Base-by-base conservation (phyloP, 2,888 invertebrate genomes). In the Mycogona germanica region DNA sequence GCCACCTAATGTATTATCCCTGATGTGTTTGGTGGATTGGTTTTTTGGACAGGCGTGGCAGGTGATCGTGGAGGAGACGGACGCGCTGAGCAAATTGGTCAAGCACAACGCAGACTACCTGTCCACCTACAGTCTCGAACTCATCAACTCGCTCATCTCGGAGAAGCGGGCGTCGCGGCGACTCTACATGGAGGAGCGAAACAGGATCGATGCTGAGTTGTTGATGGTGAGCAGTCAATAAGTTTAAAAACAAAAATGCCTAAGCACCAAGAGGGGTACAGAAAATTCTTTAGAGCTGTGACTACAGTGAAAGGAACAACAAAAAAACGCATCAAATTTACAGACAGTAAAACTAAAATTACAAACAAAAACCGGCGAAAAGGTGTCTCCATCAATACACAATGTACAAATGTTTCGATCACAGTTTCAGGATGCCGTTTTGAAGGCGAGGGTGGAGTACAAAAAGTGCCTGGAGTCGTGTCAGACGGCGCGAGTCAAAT, bases 401-500 rank as follows among this genome's bases (percentile, higher is more conserved):
- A 28, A 2, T 5, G 21, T 17, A 44, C 21, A 21, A 23, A 9
- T 51, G 23, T 17, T 51, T 21, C 1, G 14, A 26, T 48, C 12
- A 56, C 76, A 89, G 59, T 59, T 91, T 55, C 83, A 87, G 50
- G 93, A 93, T 65, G 88, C 88, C 65, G 87, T 93, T 35, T 76
- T 80, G 60, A 80, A 86, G 63, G 87, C 87, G 67, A 88, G 89
- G 71, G 76, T 80, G 61, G 92, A 93, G 70, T 95, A 95, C 74
- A 86, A 87, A 70, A 92, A 89, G 72, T 84, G 84, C 69, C 75
- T 93, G 60, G 91, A 91, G 69, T 78, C 84, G 51, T 89, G 92
- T 73, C 87, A 87, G 69, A 76, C 84, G 63, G 82, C 89, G 75
- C 78, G 91, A 67, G 80, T 86, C 54, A 85, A 89, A 70, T 93